Evolutionary conservation across 2,113 vertebrate genomes (phyloP), one percentile per base, ranked within the genome.

Genomic region (Misgurnus anguillicaudatus): DNA sequence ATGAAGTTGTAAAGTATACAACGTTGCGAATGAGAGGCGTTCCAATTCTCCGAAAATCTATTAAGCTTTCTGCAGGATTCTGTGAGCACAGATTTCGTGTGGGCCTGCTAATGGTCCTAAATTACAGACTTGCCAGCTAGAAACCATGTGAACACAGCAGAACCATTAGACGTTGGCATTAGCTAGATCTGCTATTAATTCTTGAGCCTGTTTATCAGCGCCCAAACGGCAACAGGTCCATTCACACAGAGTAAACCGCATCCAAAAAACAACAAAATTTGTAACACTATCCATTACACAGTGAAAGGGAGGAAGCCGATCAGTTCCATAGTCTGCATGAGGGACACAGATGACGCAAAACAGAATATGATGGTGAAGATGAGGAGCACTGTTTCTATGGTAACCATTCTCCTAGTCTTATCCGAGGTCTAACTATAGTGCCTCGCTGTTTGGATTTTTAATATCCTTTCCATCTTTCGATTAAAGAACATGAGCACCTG

Each of bases 331-430:
- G 78, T 75, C 85, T 83, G 80, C 85, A 88, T 86, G 14, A 85
- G 80, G 55, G 89, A 89, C 87, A 88, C 68, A 82, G 85, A 80
- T 39, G 65, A 86, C 80, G 89, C 85, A 61, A 85, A 88, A 85
- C 75, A 77, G 85, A 80, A 74, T 74, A 67, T 31, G 24, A 31
- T 31, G 24, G 24, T 31, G 24, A 67, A 73, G 80, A 78, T 70
- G 75, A 65, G 86, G 73, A 81, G 82, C 74, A 78, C 86, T 87
- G 91, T 93, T 91, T 90, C 91, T 87, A 92, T 92, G 90, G 91
- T 88, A 89, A 93, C 92, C 83, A 31, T 69, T 38, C 68, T 73
- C 66, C 68, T 62, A 51, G 60, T 70, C 75, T 72, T 76, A 42
- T 74, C 72, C 58, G 47, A 60, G 70, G 61, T 13, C 48, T 57